Conservation (phyloP, 2,797 vertebrate genomes). For the Hoplostethus atlanticus region DNA sequence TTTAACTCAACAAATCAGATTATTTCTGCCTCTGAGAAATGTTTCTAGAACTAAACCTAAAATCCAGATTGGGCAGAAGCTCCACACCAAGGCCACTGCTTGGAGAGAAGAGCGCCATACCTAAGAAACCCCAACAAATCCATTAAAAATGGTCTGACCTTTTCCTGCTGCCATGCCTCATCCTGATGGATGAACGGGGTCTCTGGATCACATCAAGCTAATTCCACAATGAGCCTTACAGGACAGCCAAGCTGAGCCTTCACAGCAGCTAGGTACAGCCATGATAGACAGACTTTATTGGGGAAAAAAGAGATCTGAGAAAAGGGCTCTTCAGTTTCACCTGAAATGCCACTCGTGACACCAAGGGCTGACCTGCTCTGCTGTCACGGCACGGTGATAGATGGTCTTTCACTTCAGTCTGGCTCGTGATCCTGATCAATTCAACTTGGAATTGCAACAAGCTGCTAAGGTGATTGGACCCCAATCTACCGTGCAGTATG, state of each 20-base stretch:
- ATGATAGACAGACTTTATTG: not conserved
- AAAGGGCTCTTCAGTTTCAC: not conserved
- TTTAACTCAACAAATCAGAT: too few species aligned
- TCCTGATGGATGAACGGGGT: slow-evolving; percentile 8
- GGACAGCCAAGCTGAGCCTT: slow-evolving; percentile 5
- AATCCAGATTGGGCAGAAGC: not conserved
- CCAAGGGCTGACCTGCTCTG: too few species aligned
- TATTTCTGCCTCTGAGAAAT: too few species aligned
- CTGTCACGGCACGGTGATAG: too few species aligned
- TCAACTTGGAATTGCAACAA: too few species aligned
- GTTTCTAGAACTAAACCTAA: too few species aligned
- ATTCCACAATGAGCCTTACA: not conserved
- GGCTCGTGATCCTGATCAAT: too few species aligned
- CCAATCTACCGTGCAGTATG: too few species aligned
- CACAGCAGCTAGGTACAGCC: not conserved
- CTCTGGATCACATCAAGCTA: slow-evolving; percentile 1
- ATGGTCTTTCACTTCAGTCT: too few species aligned
- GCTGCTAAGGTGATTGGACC: too few species aligned
- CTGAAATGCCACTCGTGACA: not conserved
- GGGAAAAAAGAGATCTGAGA: not conserved
- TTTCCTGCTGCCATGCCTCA: slow-evolving; percentile 2
- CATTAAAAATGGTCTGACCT: slow-evolving; percentile 15
- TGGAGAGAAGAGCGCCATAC: not conserved
- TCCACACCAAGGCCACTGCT: not conserved
- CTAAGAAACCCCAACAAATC: slow-evolving; percentile 14